Conservation (phyloP, 2,113 vertebrate genomes). For the Albula goreensis region DNA sequence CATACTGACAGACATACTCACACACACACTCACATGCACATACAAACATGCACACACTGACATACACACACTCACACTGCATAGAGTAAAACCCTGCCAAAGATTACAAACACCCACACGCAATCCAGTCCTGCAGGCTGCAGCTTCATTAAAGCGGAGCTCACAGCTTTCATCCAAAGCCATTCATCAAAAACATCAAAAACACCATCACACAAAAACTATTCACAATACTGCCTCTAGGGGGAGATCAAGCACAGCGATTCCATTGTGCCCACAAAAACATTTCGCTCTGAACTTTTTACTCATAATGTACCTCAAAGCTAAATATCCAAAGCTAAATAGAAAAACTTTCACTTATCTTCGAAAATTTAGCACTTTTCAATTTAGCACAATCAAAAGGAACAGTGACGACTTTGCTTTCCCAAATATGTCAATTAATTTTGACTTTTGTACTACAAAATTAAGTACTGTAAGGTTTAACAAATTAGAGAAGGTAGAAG, state of each 20-base stretch:
- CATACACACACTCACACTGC: too few species aligned
- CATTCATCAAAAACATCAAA: background rate
- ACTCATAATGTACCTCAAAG: background rate
- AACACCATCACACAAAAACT: background rate
- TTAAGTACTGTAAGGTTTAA: background rate
- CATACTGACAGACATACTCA: too few species aligned
- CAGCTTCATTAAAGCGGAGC: too few species aligned
- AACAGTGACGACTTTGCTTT: slow-evolving; percentile 30
- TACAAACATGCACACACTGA: too few species aligned
- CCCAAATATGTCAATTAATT: background rate
- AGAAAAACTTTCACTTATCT: background rate
- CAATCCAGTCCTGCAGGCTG: background rate
- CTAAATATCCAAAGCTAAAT: background rate
- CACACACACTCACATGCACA: too few species aligned
- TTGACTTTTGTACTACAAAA: background rate
- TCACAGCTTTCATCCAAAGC: too few species aligned
- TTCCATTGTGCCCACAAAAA: background rate
- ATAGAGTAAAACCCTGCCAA: too few species aligned
- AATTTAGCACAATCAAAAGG: background rate
- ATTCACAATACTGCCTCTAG: background rate
- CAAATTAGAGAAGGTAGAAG: slow-evolving; percentile 11
- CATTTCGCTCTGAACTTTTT: background rate
- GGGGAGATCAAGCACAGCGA: slow-evolving; percentile 12
- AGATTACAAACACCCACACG: background rate
- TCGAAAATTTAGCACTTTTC: background rate